Evolutionary conservation across 2,888 invertebrate genomes (phyloP), one percentile per base, ranked within the genome.

Genomic region (Eulithis testata): DNA sequence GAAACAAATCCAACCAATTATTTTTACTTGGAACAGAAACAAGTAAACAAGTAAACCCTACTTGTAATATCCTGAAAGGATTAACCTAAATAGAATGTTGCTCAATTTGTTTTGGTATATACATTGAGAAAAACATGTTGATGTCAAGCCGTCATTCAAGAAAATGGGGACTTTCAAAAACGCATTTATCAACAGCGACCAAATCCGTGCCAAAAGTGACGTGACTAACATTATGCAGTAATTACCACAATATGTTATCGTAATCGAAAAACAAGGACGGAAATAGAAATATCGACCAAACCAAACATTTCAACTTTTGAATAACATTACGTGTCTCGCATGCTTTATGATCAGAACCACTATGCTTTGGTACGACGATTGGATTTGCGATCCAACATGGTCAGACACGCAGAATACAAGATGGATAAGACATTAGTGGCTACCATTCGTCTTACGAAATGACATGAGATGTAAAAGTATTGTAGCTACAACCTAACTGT

Each of bases 131-230:
- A 49, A 49, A 9, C 9, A 21, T 49, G 21, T 11, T 21, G 21
- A 49, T 49, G 21, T 49, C 8, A 49, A 47, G 8, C 3, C 49
- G 21, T 49, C 21, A 49, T 49, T 49, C 4, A 21, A 49, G 49
- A 49, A 49, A 21, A 49, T 21, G 66, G 61, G 64, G 71, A 65
- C 37, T 69, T 55, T 40, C 5, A 70, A 73, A 73, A 73, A 71
- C 60, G 58, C 69, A 76, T 77, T 72, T 72, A 75, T 77, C 76
- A 76, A 68, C 69, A 63, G 70, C 62, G 68, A 50, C 54, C 54
- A 70, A 63, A 53, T 68, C 49, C 65, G 68, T 81, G 82, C 80
- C 80, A 81, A 81, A 76, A 63, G 54, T 78, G 76, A 74, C 73
- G 69, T 69, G 73, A 65, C 49, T 49, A 49, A 47, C 14, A 47